These are phyloP conservation scores for Parelbella ahira DNA, from an alignment of 2,888 invertebrate genomes.

Conservation along the genomic window DNA sequence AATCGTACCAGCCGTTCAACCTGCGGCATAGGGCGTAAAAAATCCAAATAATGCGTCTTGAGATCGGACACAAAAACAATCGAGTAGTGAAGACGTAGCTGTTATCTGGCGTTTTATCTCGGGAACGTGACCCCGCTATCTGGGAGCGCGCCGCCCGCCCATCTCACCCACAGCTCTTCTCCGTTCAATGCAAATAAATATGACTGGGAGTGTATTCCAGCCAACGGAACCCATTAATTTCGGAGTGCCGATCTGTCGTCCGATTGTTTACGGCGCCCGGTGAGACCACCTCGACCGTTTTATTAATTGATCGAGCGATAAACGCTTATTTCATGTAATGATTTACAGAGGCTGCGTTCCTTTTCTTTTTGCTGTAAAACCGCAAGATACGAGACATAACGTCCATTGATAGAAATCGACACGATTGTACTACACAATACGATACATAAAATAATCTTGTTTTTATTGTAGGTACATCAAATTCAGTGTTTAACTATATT, in stretches of 20 bases:
- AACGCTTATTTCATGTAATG: constrained; percentile 35
- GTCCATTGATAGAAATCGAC: constrained; percentile 4
- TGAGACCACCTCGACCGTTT: constrained; percentile 68
- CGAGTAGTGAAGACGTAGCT: constrained; percentile 57
- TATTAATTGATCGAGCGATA: constrained; percentile 73
- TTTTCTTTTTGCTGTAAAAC: constrained; percentile 11
- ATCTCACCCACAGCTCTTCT: constrained; percentile 46
- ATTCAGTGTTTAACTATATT: no score
- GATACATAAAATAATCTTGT: no score
- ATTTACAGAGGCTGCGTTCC: constrained; percentile 14
- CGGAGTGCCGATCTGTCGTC: constrained; percentile 63
- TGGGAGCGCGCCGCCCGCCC: constrained; percentile 60
- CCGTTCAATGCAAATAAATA: constrained; percentile 47
- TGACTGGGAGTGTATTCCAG: constrained; percentile 37
- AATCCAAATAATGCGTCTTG: constrained; percentile 27
- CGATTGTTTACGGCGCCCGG: constrained; percentile 55
- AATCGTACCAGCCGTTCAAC: no score
- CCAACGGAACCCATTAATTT: constrained; percentile 64
- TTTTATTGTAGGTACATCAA: no score
- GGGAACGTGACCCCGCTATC: constrained; percentile 76
- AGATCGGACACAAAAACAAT: constrained; percentile 48
- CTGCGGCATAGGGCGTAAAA: constrained; percentile 9
- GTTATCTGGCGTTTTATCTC: constrained; percentile 69
- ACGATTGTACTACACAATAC: no score
- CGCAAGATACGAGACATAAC: constrained; percentile 1